phyloP scores from a whole-genome alignment of 2,113 vertebrate species.

The Hippocampus comes region DNA sequence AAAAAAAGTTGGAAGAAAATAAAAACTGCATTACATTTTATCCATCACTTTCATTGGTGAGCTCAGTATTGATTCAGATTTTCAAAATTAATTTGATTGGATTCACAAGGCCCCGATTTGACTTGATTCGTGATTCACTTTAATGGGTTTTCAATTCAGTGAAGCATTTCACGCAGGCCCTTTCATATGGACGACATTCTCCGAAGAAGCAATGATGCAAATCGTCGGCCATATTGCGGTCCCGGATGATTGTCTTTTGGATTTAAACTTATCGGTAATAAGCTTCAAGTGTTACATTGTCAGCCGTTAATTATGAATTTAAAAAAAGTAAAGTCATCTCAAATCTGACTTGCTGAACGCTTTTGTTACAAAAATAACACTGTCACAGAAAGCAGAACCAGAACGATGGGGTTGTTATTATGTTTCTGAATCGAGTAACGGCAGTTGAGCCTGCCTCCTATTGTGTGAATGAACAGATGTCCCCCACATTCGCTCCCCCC shows the following conservation, averaged over 20 bases:
- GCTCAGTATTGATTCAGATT: too few species aligned
- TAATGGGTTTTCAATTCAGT: too few species aligned
- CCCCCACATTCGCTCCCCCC: neutral
- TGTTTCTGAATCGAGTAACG: neutral
- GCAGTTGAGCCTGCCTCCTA: neutral
- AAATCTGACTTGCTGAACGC: neutral
- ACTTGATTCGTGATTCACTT: neutral
- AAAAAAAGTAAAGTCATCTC: neutral
- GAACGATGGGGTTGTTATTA: neutral
- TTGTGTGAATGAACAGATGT: slow-evolving; percentile 7
- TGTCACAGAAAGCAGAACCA: neutral
- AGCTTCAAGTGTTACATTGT: neutral
- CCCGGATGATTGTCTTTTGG: neutral
- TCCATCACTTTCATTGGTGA: neutral
- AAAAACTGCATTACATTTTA: too few species aligned
- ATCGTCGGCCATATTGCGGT: neutral
- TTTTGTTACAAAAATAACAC: slow-evolving; percentile 1
- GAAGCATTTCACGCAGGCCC: too few species aligned
- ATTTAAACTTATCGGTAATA: neutral
- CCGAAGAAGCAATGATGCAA: too few species aligned
- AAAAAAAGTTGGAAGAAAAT: neutral
- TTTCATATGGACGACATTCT: too few species aligned
- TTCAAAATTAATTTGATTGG: neutral
- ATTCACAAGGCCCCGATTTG: neutral
- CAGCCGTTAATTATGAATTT: neutral